Base-by-base conservation (phyloP, 2,888 invertebrate genomes). In the Parasteatoda lunata region DNA sequence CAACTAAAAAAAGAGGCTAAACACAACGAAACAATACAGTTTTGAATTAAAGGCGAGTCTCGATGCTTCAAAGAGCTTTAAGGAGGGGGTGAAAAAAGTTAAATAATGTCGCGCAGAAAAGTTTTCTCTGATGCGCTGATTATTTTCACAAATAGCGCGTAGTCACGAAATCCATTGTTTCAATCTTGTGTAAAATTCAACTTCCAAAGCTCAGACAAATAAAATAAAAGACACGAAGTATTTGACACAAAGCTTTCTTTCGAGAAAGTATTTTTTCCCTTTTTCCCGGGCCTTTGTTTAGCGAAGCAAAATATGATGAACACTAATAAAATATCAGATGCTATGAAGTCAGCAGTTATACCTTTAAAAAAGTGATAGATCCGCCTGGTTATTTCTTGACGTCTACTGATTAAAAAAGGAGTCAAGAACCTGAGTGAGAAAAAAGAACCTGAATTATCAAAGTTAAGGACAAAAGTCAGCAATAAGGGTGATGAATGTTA, bases 161-260 rank as follows among this genome's bases (percentile, higher is more conserved):
- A 79, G 84, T 84, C 84, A 84, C 84, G 84, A 71, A 78, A 75
- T 51, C 84, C 51, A 84, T 84, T 84, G 84, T 84, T 54, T 72
- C 66, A 49, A 65, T 54, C 52, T 84, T 66, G 72, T 77, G 77
- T 71, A 65, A 77, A 77, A 77, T 48, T 15, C 71, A 77, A 72
- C 72, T 84, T 68, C 77, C 52, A 66, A 72, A 72, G 47, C 59
- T 13, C 48, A 77, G 65, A 77, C 72, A 68, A 48, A 77, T 71
- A 73, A 71, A 78, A 84, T 48, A 11, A 64, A 71, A 68, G 51
- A 54, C 77, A 49, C 52, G 9, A 71, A 64, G 30, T 47, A 73
- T 51, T 69, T 77, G 70, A 11, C n/a, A 54, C 15, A 73, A 73
- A 48, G 54, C 54, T 15, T 71, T 83, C 77, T 66, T 64, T n/a